These are phyloP conservation scores for Protula sp. DNA, from an alignment of 2,888 invertebrate genomes.

Conservation along the genomic window DNA sequence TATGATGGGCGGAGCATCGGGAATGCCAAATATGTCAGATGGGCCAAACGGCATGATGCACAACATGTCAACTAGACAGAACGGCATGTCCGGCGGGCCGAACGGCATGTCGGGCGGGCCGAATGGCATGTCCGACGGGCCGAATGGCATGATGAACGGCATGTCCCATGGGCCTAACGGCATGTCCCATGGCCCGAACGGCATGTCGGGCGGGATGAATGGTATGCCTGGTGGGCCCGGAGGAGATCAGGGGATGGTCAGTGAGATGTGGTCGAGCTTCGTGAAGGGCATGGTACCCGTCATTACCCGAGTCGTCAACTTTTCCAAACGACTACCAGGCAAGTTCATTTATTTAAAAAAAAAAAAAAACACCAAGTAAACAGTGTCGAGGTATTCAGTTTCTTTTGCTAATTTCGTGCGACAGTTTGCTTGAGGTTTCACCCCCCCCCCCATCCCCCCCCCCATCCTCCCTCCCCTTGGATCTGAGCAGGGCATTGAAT, in stretches of 20 bases:
- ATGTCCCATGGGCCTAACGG: not conserved
- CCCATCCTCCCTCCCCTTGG: too few relatives aligned
- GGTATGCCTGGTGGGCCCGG: conserved; percentile 2
- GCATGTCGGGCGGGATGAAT: conserved; percentile 1
- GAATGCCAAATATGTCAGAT: too few relatives aligned
- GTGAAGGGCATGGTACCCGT: conserved; percentile 46
- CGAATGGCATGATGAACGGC: not conserved
- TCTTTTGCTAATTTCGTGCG: too few relatives aligned
- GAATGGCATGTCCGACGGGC: too few relatives aligned
- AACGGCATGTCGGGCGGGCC: too few relatives aligned
- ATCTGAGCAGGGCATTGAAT: too few relatives aligned
- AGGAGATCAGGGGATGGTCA: not conserved
- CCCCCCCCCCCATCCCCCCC: too few relatives aligned
- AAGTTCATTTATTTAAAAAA: not conserved
- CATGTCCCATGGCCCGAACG: not conserved
- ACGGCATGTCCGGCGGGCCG: not conserved
- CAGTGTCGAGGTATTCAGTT: not conserved
- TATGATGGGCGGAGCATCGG: too few relatives aligned
- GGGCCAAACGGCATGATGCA: not conserved
- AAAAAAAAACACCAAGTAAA: not conserved
- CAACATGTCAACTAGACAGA: not conserved
- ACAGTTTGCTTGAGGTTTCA: too few relatives aligned
- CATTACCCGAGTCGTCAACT: conserved; percentile 49
- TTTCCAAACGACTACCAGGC: conserved; percentile 52
- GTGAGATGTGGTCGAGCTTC: conserved; percentile 34